These are phyloP conservation scores for Carduelis carduelis DNA, from an alignment of 2,797 vertebrate genomes.

Conservation along the genomic window DNA sequence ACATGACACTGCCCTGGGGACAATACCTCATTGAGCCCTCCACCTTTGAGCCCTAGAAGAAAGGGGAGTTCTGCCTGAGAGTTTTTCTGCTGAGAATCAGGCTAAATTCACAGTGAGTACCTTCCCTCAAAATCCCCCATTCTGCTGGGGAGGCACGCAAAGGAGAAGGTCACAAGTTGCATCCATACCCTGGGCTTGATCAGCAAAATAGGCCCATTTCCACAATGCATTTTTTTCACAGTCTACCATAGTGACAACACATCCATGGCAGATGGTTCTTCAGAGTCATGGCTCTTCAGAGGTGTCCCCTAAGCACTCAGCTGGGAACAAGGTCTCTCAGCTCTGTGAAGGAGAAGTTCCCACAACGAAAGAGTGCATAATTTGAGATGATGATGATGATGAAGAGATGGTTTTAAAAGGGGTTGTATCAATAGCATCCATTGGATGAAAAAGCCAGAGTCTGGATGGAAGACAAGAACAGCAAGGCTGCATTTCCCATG, in stretches of 20 bases:
- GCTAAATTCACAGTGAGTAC: slow-evolving; percentile 75
- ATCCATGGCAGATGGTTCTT: not conserved
- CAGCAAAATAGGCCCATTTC: not conserved
- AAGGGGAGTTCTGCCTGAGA: slow-evolving; percentile 86
- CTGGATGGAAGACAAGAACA: not conserved
- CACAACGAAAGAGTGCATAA: not conserved
- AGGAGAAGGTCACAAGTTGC: not conserved
- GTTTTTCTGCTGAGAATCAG: slow-evolving; percentile 88
- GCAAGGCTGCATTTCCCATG: not conserved
- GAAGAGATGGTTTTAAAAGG: not conserved
- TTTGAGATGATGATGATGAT: not conserved
- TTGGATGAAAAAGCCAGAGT: not conserved
- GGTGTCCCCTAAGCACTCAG: not conserved
- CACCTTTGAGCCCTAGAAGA: slow-evolving; percentile 84
- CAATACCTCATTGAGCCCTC: slow-evolving; percentile 87
- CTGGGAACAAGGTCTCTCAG: not conserved
- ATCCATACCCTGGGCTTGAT: not conserved
- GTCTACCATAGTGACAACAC: not conserved
- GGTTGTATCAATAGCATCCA: not conserved
- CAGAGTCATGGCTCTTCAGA: not conserved
- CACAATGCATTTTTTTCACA: not conserved
- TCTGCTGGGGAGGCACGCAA: not conserved
- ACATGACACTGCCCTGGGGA: slow-evolving; percentile 78
- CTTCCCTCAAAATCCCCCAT: not conserved
- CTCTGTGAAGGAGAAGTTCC: not conserved